Percentiles rank a stretch among this genome's conserved stretches.
Conservation (phyloP, 2,113 vertebrate genomes). For the Diadophis punctatus region DNA sequence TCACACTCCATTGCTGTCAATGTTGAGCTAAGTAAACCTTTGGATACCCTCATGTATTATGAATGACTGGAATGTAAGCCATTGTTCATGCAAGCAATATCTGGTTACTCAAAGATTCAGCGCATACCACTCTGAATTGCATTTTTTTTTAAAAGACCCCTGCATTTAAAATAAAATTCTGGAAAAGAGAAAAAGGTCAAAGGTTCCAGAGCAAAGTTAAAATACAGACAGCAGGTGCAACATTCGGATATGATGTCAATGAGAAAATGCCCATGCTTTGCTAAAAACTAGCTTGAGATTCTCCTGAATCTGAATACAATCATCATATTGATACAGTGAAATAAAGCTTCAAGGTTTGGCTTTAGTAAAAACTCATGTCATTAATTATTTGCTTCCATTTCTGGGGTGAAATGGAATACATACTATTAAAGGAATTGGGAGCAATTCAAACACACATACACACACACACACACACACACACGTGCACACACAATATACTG, state of each 20-base stretch:
- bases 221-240: constrained; percentile 15
- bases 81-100: constrained; percentile 24
- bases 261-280: neutral
- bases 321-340: neutral
- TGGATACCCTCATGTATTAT: constrained; percentile 26
- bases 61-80: constrained; percentile 25
- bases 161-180: constrained; percentile 30
- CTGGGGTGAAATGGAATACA: too few relatives aligned
- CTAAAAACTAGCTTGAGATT: neutral
- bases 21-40: constrained; percentile 20
- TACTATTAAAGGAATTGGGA: too few relatives aligned
- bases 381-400: neutral
- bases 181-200: constrained; percentile 15
- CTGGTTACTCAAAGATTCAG: constrained; percentile 29
- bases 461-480: too few relatives aligned
- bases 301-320: neutral
- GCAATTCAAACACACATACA: too few relatives aligned
- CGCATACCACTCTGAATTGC: neutral
- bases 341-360: neutral
- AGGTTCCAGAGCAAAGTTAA: constrained; percentile 14
- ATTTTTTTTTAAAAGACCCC: neutral
- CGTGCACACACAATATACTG: too few relatives aligned
- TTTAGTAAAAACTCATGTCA: neutral
- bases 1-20: constrained; percentile 19
- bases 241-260: constrained; percentile 17